Percentiles rank a stretch among this genome's conserved stretches.
Conservation (phyloP, 2,797 vertebrate species). For the Myripristis jacobus region DNA sequence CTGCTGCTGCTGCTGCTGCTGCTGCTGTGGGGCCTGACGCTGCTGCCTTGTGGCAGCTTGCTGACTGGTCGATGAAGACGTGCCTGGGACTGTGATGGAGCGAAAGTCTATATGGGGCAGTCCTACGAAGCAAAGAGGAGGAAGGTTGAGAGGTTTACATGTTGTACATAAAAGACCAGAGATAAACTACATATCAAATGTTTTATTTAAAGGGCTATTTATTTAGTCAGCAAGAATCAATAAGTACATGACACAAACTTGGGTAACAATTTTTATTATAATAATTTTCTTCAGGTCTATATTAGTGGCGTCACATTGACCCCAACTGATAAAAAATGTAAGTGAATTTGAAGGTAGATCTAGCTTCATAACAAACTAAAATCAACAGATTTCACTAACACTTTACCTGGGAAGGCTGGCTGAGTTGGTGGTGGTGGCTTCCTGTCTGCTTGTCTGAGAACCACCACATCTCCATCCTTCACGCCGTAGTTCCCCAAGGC, state of each 20-base stretch:
- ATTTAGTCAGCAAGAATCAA: too few relatives aligned
- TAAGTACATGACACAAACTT: too few relatives aligned
- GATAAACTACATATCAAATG: not conserved
- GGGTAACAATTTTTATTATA: too few relatives aligned
- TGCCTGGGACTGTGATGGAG: conserved; percentile 94
- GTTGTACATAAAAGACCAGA: not conserved
- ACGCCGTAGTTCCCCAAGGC: conserved; percentile 94
- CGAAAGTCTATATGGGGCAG: conserved; percentile 97
- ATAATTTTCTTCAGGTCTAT: too few relatives aligned
- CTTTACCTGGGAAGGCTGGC: conserved; percentile 82
- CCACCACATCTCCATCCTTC: conserved; percentile 96
- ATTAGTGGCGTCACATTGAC: too few relatives aligned
- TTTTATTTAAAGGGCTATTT: not conserved
- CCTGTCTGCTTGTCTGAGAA: conserved; percentile 91
- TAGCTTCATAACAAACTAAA: not conserved
- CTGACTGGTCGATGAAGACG: conserved; percentile 80
- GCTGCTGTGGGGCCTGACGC: conserved; percentile 66
- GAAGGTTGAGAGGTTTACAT: not conserved
- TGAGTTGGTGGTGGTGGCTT: conserved; percentile 83
- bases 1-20: too few relatives aligned
- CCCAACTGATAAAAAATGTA: not conserved
- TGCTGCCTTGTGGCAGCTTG: conserved; percentile 68
- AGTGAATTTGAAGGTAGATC: too few relatives aligned
- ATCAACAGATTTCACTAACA: not conserved
- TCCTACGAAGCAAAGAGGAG: conserved; percentile 73